Percentiles rank a stretch among this genome's conserved stretches.
These are phyloP conservation scores for Pampus argenteus DNA, from an alignment of 2,797 vertebrate genomes.

Conservation along the genomic window DNA sequence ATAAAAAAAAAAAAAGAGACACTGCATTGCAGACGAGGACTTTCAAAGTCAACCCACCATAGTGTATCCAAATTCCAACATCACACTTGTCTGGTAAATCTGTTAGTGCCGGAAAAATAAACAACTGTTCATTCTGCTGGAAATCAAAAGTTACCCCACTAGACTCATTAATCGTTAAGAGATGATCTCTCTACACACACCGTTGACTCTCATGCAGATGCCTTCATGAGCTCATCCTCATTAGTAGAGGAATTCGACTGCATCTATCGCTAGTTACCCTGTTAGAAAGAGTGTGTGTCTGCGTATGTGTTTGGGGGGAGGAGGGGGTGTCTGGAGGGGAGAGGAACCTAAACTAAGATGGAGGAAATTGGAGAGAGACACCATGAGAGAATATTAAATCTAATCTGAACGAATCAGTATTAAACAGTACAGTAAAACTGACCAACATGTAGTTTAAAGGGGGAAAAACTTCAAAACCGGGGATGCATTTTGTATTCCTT, in stretches of 20 bases:
- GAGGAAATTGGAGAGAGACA: slow-evolving; percentile 67
- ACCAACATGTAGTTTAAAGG: slow-evolving; percentile 30
- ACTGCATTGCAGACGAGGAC: slow-evolving; percentile 35
- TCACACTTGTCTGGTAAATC: slow-evolving; percentile 24
- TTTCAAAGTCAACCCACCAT: slow-evolving; percentile 46
- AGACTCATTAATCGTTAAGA: slow-evolving; percentile 56
- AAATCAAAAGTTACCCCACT: slow-evolving; percentile 61
- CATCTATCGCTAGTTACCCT: slow-evolving; percentile 46
- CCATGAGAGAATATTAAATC: slow-evolving; percentile 55
- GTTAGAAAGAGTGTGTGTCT: background rate
- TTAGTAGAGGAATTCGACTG: slow-evolving; percentile 67
- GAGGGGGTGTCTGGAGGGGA: slow-evolving; percentile 8
- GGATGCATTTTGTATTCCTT: background rate
- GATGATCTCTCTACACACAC: slow-evolving; percentile 56
- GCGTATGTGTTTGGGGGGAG: background rate
- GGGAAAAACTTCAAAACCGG: slow-evolving; percentile 20
- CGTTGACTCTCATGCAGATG: slow-evolving; percentile 54
- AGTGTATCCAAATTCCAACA: slow-evolving; percentile 36
- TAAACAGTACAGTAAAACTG: slow-evolving; percentile 34
- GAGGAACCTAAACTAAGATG: slow-evolving; percentile 60
- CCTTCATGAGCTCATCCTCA: slow-evolving; percentile 69
- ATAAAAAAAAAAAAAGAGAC: slow-evolving; percentile 1
- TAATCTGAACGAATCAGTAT: slow-evolving; percentile 54
- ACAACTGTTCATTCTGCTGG: slow-evolving; percentile 40
- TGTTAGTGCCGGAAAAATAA: slow-evolving; percentile 32